Evolutionary conservation across 2,113 vertebrate species (phyloP).

Genomic region (Polypterus bichir): DNA sequence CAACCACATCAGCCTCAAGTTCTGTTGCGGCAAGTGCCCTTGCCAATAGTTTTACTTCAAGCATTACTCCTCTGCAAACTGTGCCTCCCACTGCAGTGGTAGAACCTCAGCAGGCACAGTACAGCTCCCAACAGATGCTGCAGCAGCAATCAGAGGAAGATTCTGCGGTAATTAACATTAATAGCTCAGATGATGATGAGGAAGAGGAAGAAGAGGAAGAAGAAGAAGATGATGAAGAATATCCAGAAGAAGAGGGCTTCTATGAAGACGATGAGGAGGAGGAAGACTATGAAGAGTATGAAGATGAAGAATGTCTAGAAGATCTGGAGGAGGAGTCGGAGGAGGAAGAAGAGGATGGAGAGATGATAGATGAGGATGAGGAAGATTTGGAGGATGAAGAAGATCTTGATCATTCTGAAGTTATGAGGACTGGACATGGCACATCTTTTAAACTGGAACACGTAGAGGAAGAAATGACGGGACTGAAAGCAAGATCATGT

Average conservation of each 20-base stretch:
- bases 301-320: slow-evolving; percentile 49
- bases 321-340: slow-evolving; percentile 36
- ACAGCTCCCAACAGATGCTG: slow-evolving; percentile 20
- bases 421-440: too few species aligned
- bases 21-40: too few species aligned
- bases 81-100: slow-evolving; percentile 1
- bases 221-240: slow-evolving; percentile 55
- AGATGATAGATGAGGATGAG: slow-evolving; percentile 36
- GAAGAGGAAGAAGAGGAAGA: slow-evolving; percentile 58
- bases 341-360: slow-evolving; percentile 13
- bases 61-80: too few species aligned
- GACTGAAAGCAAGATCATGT: too few species aligned
- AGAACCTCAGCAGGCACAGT: slow-evolving; percentile 22
- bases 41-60: too few species aligned
- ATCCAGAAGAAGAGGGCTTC: slow-evolving; percentile 55
- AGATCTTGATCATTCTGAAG: not conserved
- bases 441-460: too few species aligned
- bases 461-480: too few species aligned
- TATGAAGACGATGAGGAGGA: slow-evolving; percentile 53
- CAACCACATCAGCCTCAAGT: not conserved
- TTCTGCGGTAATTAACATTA: slow-evolving; percentile 72
- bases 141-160: slow-evolving; percentile 44
- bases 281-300: slow-evolving; percentile 59
- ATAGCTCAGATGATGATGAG: slow-evolving; percentile 71
- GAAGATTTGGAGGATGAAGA: slow-evolving; percentile 41